Base-by-base conservation (phyloP, 2,888 invertebrate species). In the Nomada fucata region DNA sequence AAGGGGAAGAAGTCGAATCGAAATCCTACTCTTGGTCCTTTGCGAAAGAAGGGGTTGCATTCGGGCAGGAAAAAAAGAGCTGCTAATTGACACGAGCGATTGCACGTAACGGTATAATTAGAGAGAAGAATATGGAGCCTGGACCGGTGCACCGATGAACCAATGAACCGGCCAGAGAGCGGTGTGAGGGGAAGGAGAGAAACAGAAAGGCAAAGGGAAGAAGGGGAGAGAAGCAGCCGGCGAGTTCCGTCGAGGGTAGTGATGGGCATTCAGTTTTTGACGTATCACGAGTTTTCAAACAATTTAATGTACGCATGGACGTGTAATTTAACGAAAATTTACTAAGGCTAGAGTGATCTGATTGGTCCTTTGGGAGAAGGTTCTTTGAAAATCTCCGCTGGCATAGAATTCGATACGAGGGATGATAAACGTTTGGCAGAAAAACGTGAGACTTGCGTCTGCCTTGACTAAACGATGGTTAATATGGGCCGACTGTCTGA, bases 81-180 rank as follows among this genome's bases (percentile, higher is more conserved):
- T 88, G 88, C 88, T 88, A 88, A 88, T 88, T 88, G 88, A 88
- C 88, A 88, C 88, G 88, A 87, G 87, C 88, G 88, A 88, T 88
- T 88, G 88, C 88, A 88, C 88, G 88, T 88, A 88, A 88, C 88
- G 88, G 88, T 88, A 88, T 88, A 88, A 88, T 88, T 88, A 88
- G 88, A 88, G 88, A 88, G 87, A 88, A 88, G 88, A 88, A 88
- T 88, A 88, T 82, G 85, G 80, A 85, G 86, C 84, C 86, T 76
- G 88, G 84, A 83, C 88, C 83, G 88, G 88, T 85, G 88, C 88
- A 86, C 86, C 88, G 88, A 88, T 88, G 88, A 88, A 88, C 88
- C 88, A 88, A 88, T 88, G 88, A 88, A 86, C 88, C 86, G 82
- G 75, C 63, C 53, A 64, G 59, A 70, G 57, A 61, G 55, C 47